Base-by-base conservation (phyloP, 2,113 vertebrate genomes). In the Rhineura floridana region DNA sequence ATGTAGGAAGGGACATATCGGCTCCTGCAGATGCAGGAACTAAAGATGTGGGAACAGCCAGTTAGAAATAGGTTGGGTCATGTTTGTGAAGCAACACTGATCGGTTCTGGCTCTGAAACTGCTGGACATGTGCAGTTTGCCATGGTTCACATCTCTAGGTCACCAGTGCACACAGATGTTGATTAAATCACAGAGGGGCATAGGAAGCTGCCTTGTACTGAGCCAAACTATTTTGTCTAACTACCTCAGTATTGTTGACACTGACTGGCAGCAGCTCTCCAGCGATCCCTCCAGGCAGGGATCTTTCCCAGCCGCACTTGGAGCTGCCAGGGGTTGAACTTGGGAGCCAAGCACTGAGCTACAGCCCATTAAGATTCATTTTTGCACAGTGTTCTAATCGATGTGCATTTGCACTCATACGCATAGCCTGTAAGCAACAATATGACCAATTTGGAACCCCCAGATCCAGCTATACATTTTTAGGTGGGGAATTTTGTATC, bases 401-500 rank as follows among this genome's bases (percentile, higher is more conserved):
- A n/a, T n/a, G n/a, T 76, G 86, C 86, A 89, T 89, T 69, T 88
- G 1, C 17, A 15, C 39, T 89, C 80, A 75, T 10, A 15, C 62
- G 25, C 19, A 3, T 25, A 63, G 6, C 62, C 23, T 63, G 23
- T 63, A 63, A 63, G 23, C 62, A 63, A 63, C 21, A 63, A 63
- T n/a, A n/a, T n/a, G n/a, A n/a, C n/a, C n/a, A n/a, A n/a, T n/a
- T n/a, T n/a, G n/a, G n/a, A n/a, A n/a, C n/a, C n/a, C n/a, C n/a
- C n/a, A n/a, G n/a, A n/a, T n/a, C n/a, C n/a, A n/a, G n/a, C n/a
- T n/a, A n/a, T n/a, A n/a, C n/a, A n/a, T n/a, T n/a, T n/a, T n/a
- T n/a, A n/a, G n/a, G n/a, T n/a, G n/a, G n/a, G n/a, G 15, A 19
- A 59, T 59, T 59, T 59, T 59, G 55, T 21, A 59, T 59, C 15